phyloP scores from a whole-genome alignment of 2,797 vertebrate genomes.

The Lophius americanus region DNA sequence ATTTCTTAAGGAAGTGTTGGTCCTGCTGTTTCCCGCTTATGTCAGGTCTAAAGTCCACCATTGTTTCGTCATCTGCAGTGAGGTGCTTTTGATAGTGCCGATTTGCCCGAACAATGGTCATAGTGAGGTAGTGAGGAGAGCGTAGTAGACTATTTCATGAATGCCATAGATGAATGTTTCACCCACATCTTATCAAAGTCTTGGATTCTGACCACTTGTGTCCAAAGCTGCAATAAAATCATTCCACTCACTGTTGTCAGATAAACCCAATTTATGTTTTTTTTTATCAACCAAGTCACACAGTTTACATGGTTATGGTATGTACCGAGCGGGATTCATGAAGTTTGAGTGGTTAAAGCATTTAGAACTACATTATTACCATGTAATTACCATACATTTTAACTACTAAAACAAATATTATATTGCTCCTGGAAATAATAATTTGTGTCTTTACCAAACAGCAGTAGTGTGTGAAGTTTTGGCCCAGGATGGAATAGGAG shows the following conservation, averaged over 20 bases:
- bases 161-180: conserved; percentile 18
- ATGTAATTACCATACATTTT: conserved; percentile 41
- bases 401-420: conserved; percentile 36
- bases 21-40: neutral
- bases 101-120: neutral
- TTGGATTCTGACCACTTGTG: conserved; percentile 31
- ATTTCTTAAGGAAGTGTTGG: conserved; percentile 10
- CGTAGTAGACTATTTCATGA: neutral
- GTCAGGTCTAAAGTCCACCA: conserved; percentile 32
- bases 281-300: conserved; percentile 19
- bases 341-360: conserved; percentile 17
- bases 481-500: conserved; percentile 52
- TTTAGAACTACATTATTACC: conserved; percentile 47
- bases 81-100: conserved; percentile 10
- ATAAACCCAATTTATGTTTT: conserved; percentile 34
- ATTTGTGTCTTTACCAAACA: conserved; percentile 10
- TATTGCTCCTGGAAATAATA: conserved; percentile 39
- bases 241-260: conserved; percentile 15
- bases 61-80: conserved; percentile 29
- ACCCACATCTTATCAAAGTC: conserved; percentile 28
- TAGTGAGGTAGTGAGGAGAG: neutral
- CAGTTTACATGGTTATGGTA: conserved; percentile 2
- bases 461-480: conserved; percentile 49
- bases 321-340: conserved; percentile 16
- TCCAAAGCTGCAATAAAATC: conserved; percentile 33